Base-by-base conservation (phyloP, 2,888 invertebrate species). In the Drosophila mettleri region DNA sequence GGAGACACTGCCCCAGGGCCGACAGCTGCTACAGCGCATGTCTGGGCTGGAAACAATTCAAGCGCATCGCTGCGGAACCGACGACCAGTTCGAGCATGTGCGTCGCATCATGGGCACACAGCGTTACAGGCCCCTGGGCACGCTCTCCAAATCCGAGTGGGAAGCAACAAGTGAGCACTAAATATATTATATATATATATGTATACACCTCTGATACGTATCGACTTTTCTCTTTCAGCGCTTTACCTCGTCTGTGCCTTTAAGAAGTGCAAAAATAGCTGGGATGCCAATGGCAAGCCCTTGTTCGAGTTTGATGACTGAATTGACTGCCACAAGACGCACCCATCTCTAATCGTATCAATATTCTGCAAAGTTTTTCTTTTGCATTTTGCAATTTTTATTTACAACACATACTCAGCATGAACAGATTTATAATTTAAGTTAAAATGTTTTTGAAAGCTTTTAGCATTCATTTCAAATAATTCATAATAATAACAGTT, bases 81-180 rank as follows among this genome's bases (percentile, higher is more conserved):
- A 92, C 16, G 93, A 93, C 10, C 96, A 97, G 86, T 98, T 97
- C 93, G 92, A 93, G 45, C 96, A 97, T 93, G 96, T 96, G 9
- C 8, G 24, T 16, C 3, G 93, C 94, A 67, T 78, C 82, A 92
- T 74, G 90, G 92, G 68, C 84, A 92, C 67, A 1, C 85, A 88
- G 43, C 83, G 83, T 58, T 91, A 92, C 43, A 89, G 92, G 48
- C 92, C 92, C 46, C 93, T 97, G 77, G 98, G 98, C 12, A 98
- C 98, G 2, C 93, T 98, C 83, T 97, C 98, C 12, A 94, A 94
- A 82, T 94, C 96, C 43, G 98, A 98, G 93, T 98, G 98, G 98
- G 98, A 98, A 93, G 98, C 96, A 69, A 95, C 96, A 74, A 96
- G 98, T 98, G 93, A 95, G 89, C 8, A 10, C 10, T 16, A 1